Evolutionary conservation across 2,888 invertebrate species (phyloP).

Genomic region (Scaptodrosophila latifasciaeformis): DNA sequence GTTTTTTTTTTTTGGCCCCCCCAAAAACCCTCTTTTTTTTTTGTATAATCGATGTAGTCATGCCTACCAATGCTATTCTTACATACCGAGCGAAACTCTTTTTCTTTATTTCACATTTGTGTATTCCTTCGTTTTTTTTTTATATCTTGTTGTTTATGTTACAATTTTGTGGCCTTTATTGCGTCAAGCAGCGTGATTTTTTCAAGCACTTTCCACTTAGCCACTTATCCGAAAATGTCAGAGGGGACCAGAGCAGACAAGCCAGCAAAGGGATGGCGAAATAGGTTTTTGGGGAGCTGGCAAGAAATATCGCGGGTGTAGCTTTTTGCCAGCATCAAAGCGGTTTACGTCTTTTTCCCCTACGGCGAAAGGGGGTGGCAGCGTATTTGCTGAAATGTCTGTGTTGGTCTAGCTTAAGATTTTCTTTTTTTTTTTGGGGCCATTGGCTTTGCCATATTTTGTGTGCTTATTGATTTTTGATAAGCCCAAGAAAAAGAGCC

Average conservation of each 20-base stretch:
- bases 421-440: constrained; percentile 19
- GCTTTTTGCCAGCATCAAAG: not conserved
- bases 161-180: constrained; percentile 47
- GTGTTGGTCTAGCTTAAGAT: no score
- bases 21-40: constrained; percentile 9
- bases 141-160: constrained; percentile 40
- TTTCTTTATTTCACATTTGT: not conserved
- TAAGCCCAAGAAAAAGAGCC: constrained; percentile 41
- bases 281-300: not conserved
- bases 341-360: no score
- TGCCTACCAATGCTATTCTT: constrained; percentile 42
- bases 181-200: constrained; percentile 63
- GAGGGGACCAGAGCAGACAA: not conserved
- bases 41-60: constrained; percentile 73
- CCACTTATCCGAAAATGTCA: not conserved
- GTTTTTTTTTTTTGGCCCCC: no score
- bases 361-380: no score
- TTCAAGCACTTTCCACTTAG: constrained; percentile 35
- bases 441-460: no score
- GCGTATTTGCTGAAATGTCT: no score
- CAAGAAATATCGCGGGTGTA: not conserved
- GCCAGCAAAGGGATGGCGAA: not conserved
- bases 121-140: not conserved
- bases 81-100: constrained; percentile 31
- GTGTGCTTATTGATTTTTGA: constrained; percentile 45